These are phyloP conservation scores for Cordilura impudica DNA, from an alignment of 2,888 invertebrate genomes.

Conservation along the genomic window DNA sequence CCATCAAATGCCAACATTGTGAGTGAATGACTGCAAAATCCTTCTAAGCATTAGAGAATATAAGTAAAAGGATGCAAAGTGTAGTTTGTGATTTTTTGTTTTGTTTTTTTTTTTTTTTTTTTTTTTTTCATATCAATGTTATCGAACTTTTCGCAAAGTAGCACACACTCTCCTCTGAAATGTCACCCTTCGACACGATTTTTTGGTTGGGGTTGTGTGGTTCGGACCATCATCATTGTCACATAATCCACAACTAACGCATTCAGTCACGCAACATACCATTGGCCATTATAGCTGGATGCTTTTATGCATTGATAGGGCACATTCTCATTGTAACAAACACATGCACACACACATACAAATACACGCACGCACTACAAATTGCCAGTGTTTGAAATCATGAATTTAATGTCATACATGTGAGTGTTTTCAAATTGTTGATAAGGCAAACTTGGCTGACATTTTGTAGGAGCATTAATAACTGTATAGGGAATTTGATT, in stretches of 20 bases:
- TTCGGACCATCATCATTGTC: slow-evolving; percentile 37
- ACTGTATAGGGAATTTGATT: slow-evolving; percentile 57
- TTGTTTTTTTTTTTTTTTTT: neutral
- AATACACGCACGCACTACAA: neutral
- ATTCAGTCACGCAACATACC: slow-evolving; percentile 56
- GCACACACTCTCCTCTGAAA: slow-evolving; percentile 8
- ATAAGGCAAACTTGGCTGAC: slow-evolving; percentile 58
- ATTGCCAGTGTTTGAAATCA: slow-evolving; percentile 8
- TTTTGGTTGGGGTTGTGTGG: slow-evolving; percentile 11
- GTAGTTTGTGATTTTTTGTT: too few relatives aligned
- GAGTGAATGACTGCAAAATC: slow-evolving; percentile 45
- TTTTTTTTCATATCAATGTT: slow-evolving; percentile 16
- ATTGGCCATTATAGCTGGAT: slow-evolving; percentile 51
- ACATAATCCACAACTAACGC: slow-evolving; percentile 59
- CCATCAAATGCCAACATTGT: neutral
- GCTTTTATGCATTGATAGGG: slow-evolving; percentile 53
- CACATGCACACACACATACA: neutral
- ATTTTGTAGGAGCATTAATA: slow-evolving; percentile 54
- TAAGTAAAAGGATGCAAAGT: slow-evolving; percentile 40
- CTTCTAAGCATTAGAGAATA: slow-evolving; percentile 14
- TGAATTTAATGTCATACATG: slow-evolving; percentile 8
- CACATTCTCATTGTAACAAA: slow-evolving; percentile 42
- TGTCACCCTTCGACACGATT: slow-evolving; percentile 8
- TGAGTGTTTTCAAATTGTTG: slow-evolving; percentile 48
- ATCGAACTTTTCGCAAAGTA: slow-evolving; percentile 48